Evolutionary conservation across 2,113 vertebrate genomes (phyloP).

Genomic region (Corynorhinus townsendii): DNA sequence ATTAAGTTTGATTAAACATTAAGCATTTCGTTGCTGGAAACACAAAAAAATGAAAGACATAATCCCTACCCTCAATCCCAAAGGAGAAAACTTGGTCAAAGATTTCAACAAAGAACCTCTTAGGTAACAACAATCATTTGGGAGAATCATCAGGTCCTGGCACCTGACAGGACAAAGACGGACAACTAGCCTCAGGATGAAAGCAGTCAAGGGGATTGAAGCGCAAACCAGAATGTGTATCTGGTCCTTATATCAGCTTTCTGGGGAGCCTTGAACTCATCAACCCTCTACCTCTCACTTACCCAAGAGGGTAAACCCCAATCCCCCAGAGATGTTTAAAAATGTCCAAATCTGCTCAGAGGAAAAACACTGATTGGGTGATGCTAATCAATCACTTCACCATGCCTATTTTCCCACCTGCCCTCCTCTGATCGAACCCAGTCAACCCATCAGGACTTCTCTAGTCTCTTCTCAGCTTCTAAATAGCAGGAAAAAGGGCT

Average conservation of each 20-base stretch:
- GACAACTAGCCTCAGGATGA: neutral
- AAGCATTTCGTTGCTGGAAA: neutral
- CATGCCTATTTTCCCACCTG: neutral
- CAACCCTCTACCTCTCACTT: neutral
- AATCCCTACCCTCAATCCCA: neutral
- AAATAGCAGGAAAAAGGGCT: neutral
- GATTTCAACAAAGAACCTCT: neutral
- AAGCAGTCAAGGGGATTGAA: neutral
- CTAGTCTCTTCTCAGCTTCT: neutral
- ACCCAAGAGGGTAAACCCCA: neutral
- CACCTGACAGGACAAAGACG: neutral
- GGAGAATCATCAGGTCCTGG: neutral
- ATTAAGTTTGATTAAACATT: constrained; percentile 9
- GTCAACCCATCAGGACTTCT: neutral
- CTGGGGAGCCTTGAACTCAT: neutral
- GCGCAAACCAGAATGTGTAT: neutral
- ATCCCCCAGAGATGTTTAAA: neutral
- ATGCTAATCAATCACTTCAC: neutral
- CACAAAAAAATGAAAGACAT: neutral
- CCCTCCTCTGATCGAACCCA: neutral
- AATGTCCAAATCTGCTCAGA: neutral
- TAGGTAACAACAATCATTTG: neutral
- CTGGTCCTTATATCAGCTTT: neutral
- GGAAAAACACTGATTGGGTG: neutral
- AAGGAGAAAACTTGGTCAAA: neutral